A percentile compares a stretch with the other conserved stretches of the same genome.
Conservation (phyloP, 2,888 invertebrate genomes). For the Pachymerium ferrugineum region DNA sequence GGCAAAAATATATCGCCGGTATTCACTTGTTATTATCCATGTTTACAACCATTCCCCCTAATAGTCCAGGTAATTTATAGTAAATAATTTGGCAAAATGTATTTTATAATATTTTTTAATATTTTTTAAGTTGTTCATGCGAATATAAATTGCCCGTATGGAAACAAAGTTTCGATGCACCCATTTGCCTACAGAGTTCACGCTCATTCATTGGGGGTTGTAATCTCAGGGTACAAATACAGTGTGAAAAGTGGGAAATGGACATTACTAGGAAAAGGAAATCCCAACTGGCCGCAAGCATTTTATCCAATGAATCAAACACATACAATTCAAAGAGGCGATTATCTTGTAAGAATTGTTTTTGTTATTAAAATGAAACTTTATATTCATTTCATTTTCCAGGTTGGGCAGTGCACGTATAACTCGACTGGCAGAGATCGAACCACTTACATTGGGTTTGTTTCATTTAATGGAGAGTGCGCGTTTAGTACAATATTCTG, state of each 20-base stretch:
- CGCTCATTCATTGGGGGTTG: slow-evolving; percentile 51
- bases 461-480: too few species aligned
- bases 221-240: slow-evolving; percentile 48
- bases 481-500: too few species aligned
- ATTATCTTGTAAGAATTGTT: slow-evolving; percentile 46
- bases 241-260: slow-evolving; percentile 41
- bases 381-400: slow-evolving; percentile 36
- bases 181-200: slow-evolving; percentile 56
- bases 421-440: slow-evolving; percentile 49
- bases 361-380: not conserved
- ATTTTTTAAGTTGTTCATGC: slow-evolving; percentile 47
- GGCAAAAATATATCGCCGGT: slow-evolving; percentile 45
- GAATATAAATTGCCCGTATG: slow-evolving; percentile 52
- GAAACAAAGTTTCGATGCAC: slow-evolving; percentile 46
- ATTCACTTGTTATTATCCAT: slow-evolving; percentile 46
- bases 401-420: slow-evolving; percentile 55
- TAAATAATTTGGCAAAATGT: too few species aligned
- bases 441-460: slow-evolving; percentile 51
- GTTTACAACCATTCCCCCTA: slow-evolving; percentile 45
- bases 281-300: slow-evolving; percentile 59
- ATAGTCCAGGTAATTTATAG: slow-evolving; percentile 41
- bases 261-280: slow-evolving; percentile 52
- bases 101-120: not conserved
- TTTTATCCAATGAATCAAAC: slow-evolving; percentile 52
- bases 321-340: slow-evolving; percentile 49